Evolutionary conservation across 2,797 vertebrate species (phyloP).

Genomic region (Ibycter americanus): DNA sequence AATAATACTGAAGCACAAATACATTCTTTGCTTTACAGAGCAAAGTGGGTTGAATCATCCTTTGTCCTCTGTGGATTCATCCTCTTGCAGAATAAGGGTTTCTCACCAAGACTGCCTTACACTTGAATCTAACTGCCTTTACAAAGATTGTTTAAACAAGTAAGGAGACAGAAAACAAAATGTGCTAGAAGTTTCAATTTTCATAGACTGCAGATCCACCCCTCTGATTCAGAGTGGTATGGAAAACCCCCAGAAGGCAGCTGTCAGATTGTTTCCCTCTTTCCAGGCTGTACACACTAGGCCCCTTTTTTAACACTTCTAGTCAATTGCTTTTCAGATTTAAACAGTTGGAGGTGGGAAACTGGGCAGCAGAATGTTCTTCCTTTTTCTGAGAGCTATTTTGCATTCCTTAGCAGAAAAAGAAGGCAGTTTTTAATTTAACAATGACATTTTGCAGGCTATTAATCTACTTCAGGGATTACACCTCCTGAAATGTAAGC

Average conservation of each 20-base stretch:
- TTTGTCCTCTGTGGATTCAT: not conserved
- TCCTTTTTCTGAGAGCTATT: not conserved
- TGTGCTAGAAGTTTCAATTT: not conserved
- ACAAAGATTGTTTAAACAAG: not conserved
- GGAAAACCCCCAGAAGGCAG: not conserved
- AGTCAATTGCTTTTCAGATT: slow-evolving; percentile 2
- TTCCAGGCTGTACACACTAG: not conserved
- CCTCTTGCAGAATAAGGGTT: not conserved
- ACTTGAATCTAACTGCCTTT: not conserved
- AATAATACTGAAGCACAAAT: not conserved
- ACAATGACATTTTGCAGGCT: not conserved
- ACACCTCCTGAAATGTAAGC: slow-evolving; percentile 1
- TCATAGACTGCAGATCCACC: not conserved
- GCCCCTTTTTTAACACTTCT: not conserved
- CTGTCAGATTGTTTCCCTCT: not conserved
- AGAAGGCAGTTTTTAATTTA: not conserved
- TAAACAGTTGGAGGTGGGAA: not conserved
- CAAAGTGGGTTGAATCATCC: not conserved
- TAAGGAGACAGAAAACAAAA: not conserved
- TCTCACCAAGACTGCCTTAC: not conserved
- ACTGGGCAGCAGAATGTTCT: not conserved
- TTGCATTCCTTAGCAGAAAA: not conserved
- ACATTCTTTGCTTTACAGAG: not conserved
- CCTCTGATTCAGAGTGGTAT: not conserved
- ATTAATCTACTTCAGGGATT: slow-evolving; percentile 16